phyloP scores from a whole-genome alignment of 1,140 invertebrate species.

The Drosophila bocqueti region DNA sequence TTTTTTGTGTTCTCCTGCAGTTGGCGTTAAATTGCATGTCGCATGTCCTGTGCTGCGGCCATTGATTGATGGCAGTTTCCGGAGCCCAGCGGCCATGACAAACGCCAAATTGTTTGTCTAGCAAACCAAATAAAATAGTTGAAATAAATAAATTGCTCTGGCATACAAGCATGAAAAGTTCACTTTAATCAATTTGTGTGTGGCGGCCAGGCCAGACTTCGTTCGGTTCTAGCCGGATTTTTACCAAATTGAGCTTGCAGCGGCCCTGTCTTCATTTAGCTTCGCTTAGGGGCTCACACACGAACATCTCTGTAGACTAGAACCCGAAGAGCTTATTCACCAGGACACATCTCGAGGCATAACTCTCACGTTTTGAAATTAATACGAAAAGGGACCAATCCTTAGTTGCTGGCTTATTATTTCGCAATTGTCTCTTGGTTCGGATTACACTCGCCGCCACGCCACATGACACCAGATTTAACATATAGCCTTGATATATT shows the following conservation, averaged over 20 bases:
- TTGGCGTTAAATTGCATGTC: constrained; percentile 79
- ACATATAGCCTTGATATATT: constrained; percentile 68
- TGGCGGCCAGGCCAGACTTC: constrained; percentile 9
- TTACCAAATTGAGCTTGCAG: neutral
- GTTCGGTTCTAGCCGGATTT: neutral
- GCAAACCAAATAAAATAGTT: constrained; percentile 39
- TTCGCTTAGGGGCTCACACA: constrained; percentile 1
- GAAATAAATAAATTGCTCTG: constrained; percentile 53
- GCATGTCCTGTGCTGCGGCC: constrained; percentile 51
- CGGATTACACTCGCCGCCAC: constrained; percentile 7
- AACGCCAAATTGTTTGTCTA: constrained; percentile 57
- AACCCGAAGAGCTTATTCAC: constrained; percentile 60
- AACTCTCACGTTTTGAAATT: constrained; percentile 15
- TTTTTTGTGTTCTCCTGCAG: constrained; percentile 48
- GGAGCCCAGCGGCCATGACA: constrained; percentile 49
- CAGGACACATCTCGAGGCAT: constrained; percentile 13
- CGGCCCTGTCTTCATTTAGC: constrained; percentile 3
- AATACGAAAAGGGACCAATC: constrained; percentile 69
- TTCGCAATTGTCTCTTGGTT: constrained; percentile 2
- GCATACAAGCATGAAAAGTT: constrained; percentile 25
- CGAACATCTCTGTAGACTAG: constrained; percentile 5
- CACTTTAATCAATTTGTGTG: constrained; percentile 38
- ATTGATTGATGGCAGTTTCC: constrained; percentile 73
- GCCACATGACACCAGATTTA: constrained; percentile 43
- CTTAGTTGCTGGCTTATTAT: constrained; percentile 52